A percentile compares a stretch with the other conserved stretches of the same genome.
Conservation (phyloP, 2,113 vertebrate genomes). For the Oenanthe melanoleuca region DNA sequence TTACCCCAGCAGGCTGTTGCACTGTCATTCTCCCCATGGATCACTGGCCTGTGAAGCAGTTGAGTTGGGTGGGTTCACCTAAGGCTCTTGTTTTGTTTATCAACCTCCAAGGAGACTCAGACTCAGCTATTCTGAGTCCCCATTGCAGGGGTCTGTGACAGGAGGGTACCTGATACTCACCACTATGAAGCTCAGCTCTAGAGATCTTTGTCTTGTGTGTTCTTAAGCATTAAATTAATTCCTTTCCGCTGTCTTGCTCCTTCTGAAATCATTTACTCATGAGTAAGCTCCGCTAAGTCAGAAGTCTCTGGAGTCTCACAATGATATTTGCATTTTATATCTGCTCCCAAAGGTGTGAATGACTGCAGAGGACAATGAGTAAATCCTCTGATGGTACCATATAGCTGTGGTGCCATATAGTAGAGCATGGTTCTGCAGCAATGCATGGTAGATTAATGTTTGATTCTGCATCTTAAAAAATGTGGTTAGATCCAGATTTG, state of each 20-base stretch:
- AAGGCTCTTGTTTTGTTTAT: background rate
- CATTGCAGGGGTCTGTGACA: rapidly evolving
- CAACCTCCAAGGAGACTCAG: background rate
- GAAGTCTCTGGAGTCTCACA: slow-evolving; percentile 33
- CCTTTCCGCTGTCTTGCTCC: background rate
- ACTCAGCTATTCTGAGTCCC: background rate
- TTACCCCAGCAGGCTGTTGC: background rate
- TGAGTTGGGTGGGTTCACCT: background rate
- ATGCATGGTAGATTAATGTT: background rate
- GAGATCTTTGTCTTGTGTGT: background rate
- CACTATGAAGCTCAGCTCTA: background rate
- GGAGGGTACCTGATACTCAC: background rate
- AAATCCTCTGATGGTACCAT: background rate
- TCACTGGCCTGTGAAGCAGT: background rate
- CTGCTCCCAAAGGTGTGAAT: background rate
- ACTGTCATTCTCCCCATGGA: background rate
- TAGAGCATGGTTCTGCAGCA: background rate
- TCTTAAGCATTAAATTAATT: slow-evolving; percentile 49
- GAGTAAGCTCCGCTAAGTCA: background rate
- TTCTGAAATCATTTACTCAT: slow-evolving; percentile 52
- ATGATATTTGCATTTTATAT: slow-evolving; percentile 29
- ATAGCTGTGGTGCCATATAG: background rate
- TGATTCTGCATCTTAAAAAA: background rate
- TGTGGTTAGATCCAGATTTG: background rate
- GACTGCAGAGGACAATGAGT: background rate